phyloP scores from a whole-genome alignment of 1,140 invertebrate genomes.

The Drosophila asahinai region DNA sequence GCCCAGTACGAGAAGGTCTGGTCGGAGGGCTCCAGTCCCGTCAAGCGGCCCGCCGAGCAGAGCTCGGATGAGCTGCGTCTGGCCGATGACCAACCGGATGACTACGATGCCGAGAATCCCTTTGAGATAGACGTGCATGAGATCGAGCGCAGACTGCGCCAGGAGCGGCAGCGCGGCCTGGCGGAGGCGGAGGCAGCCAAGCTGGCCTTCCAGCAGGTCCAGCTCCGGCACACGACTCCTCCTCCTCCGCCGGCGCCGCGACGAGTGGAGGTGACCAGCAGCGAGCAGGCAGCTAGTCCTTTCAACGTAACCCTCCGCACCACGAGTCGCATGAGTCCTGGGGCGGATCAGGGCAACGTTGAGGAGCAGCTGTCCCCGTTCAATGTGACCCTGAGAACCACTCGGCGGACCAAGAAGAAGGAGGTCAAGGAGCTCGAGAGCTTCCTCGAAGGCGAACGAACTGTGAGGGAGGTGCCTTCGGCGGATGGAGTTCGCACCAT shows the following conservation, averaged over 20 bases:
- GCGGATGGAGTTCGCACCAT: constrained; percentile 80
- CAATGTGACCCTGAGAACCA: constrained; percentile 79
- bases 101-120: constrained; percentile 77
- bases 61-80: constrained; percentile 61
- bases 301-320: constrained; percentile 79
- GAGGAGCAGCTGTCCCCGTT: constrained; percentile 88
- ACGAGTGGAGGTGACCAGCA: constrained; percentile 70
- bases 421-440: constrained; percentile 58
- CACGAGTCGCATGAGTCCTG: constrained; percentile 68
- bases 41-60: constrained; percentile 63
- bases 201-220: constrained; percentile 86
- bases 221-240: constrained; percentile 86
- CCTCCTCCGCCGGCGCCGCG: constrained; percentile 36
- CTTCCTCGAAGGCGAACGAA: constrained; percentile 73
- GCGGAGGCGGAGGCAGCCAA: constrained; percentile 86
- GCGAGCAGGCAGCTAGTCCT: constrained; percentile 66
- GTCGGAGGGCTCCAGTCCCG: constrained; percentile 85
- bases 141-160: constrained; percentile 87
- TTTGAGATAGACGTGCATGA: constrained; percentile 87
- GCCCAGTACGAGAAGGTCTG: constrained; percentile 92
- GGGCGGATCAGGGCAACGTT: constrained; percentile 86
- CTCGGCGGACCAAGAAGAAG: constrained; percentile 57
- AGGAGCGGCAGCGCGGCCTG: constrained; percentile 86
- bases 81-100: constrained; percentile 50
- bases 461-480: constrained; percentile 67